A percentile compares a stretch with the other conserved stretches of the same genome.
phyloP scores from a whole-genome alignment of 1,140 invertebrate species.

The Papilio polytes region DNA sequence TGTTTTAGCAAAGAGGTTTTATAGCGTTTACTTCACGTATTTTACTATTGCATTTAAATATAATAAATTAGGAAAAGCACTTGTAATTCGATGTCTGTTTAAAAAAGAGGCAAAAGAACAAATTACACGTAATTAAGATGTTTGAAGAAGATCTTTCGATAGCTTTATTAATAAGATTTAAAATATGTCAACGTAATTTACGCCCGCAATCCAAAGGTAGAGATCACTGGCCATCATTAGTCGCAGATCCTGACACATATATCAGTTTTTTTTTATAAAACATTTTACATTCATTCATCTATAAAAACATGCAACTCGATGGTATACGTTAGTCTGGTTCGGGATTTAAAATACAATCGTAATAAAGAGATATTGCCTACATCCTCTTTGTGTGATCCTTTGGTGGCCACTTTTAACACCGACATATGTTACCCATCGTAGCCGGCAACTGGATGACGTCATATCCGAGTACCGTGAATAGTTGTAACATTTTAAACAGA shows the following conservation, averaged over 20 bases:
- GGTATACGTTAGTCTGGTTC: too few relatives aligned
- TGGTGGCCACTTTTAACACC: neutral
- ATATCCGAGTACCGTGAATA: constrained; percentile 4
- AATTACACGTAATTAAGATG: neutral
- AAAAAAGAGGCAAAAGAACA: neutral
- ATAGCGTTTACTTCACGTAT: neutral
- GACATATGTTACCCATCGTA: neutral
- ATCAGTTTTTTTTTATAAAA: too few relatives aligned
- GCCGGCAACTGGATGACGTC: neutral
- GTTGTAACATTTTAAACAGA: neutral
- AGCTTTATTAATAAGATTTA: too few relatives aligned
- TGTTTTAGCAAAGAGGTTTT: neutral
- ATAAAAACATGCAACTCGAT: too few relatives aligned
- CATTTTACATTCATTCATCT: too few relatives aligned
- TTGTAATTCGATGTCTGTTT: neutral
- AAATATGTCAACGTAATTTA: too few relatives aligned
- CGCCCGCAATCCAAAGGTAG: too few relatives aligned
- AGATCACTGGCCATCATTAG: too few relatives aligned
- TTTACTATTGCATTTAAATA: neutral
- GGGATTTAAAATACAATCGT: neutral
- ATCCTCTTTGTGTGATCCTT: neutral
- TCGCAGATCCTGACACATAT: too few relatives aligned
- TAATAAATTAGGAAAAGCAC: neutral
- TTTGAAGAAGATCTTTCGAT: too few relatives aligned
- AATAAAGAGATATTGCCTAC: neutral